phyloP scores from a whole-genome alignment of 2,113 vertebrate genomes.

The Hipposideros armiger region DNA sequence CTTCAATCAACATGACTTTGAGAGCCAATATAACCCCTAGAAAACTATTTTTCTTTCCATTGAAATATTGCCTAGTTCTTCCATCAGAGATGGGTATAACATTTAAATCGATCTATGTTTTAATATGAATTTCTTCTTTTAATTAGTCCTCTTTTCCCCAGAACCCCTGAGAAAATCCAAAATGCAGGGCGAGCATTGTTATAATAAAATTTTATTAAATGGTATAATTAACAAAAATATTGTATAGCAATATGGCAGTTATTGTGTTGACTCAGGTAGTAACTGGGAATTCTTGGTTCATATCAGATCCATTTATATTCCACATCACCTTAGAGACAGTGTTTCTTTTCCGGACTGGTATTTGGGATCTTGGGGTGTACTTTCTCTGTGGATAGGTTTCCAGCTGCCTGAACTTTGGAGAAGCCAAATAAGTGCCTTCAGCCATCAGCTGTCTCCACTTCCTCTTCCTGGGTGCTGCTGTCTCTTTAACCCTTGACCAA shows the following conservation, averaged over 20 bases:
- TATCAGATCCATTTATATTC: neutral
- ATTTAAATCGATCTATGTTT: slow-evolving; percentile 53
- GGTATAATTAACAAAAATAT: slow-evolving; percentile 66
- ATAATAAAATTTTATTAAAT: slow-evolving; percentile 67
- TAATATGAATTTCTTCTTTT: slow-evolving; percentile 57
- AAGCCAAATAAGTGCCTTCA: neutral
- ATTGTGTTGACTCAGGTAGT: slow-evolving; percentile 53
- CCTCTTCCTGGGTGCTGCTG: neutral
- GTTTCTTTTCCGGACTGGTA: neutral
- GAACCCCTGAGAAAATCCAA: slow-evolving; percentile 52
- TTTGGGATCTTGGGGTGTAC: neutral
- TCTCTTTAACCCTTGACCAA: neutral
- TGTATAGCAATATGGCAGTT: slow-evolving; percentile 43
- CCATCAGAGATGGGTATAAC: slow-evolving; percentile 48
- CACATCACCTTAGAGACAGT: neutral
- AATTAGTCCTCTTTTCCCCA: slow-evolving; percentile 62
- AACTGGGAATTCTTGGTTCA: slow-evolving; percentile 64
- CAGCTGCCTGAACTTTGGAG: neutral
- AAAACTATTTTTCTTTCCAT: slow-evolving; percentile 35
- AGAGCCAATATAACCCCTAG: slow-evolving; percentile 8
- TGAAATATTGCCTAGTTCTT: slow-evolving; percentile 41
- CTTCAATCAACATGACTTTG: slow-evolving; percentile 10
- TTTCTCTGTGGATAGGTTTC: neutral
- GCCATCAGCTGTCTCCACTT: neutral
- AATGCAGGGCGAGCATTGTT: slow-evolving; percentile 62